Base-by-base conservation (phyloP, 2,888 invertebrate genomes). In the Orthonychiurus folsomi region DNA sequence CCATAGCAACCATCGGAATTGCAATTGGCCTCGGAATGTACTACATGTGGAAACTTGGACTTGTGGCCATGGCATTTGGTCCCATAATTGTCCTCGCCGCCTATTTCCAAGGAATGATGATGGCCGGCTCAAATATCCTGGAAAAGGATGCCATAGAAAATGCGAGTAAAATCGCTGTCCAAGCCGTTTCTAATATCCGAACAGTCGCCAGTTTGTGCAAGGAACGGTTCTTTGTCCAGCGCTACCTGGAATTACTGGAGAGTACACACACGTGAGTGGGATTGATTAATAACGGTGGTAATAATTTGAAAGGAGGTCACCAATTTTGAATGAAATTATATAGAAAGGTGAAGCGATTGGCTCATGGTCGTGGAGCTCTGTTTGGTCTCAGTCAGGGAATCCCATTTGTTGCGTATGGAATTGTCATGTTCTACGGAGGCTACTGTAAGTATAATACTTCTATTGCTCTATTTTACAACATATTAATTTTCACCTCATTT, bases 151-250 rank as follows among this genome's bases (percentile, higher is more conserved):
- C 85, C 3, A 82, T 88, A 79, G 86, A 88, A 75, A 78, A 79
- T 23, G 86, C 87, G 63, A 86, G 86, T 2, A 88, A 87, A 81
- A 86, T 86, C 76, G 76, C 76, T 9, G 74, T 76, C 25, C 76
- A 77, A 69, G 74, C 75, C 20, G 75, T 77, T 54, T 68, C 74
- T 25, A 77, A 76, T 60, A 76, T 77, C 59, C 70, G 77, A 84
- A 90, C 90, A 1, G 88, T 88, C 0, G 86, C 84, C 0, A 85
- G 87, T 0, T 76, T 89, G 24, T 85, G 87, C 1, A 80, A 85
- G 37, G 89, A 90, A 76, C 80, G 83, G 23, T 81, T 81, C 27
- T 88, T 89, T 76, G 81, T 84, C 50, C 70, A 78, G 0, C 81
- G 83, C 60, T 90, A 88, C 74, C 80, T 82, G 1, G 76, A 76